phyloP scores from a whole-genome alignment of 1,140 invertebrate species.

The Papilio aristodemus region DNA sequence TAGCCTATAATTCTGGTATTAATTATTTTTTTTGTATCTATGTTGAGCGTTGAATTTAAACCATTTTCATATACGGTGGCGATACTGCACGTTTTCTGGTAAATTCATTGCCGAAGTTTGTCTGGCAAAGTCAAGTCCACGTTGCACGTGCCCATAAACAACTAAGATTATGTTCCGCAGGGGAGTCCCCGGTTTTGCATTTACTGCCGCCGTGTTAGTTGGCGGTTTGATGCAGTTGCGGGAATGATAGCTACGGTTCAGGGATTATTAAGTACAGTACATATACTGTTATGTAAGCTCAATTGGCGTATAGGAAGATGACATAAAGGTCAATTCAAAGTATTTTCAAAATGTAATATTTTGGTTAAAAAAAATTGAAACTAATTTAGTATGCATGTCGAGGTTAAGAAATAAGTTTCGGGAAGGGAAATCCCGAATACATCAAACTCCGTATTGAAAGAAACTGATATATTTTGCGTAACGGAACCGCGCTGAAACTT shows the following conservation, averaged over 20 bases:
- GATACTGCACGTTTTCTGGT: not conserved
- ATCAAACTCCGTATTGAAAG: slow-evolving; percentile 5
- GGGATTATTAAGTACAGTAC: too few species aligned
- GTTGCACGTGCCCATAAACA: not conserved
- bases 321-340: too few species aligned
- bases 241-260: not conserved
- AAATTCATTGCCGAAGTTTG: slow-evolving; percentile 11
- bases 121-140: slow-evolving; percentile 4
- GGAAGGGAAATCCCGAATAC: not conserved
- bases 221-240: not conserved
- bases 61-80: slow-evolving; percentile 4
- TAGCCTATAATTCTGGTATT: too few species aligned
- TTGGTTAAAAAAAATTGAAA: too few species aligned
- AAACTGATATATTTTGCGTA: not conserved
- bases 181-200: not conserved
- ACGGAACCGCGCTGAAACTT: not conserved
- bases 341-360: too few species aligned
- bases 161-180: slow-evolving; percentile 13
- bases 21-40: not conserved
- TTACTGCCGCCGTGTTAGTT: not conserved
- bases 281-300: too few species aligned
- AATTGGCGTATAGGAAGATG: too few species aligned
- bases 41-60: not conserved
- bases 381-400: not conserved
- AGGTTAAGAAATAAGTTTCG: not conserved